Percentiles rank a stretch among this genome's conserved stretches.
phyloP scores from a whole-genome alignment of 2,113 vertebrate genomes.

The Thomomys bottae region DNA sequence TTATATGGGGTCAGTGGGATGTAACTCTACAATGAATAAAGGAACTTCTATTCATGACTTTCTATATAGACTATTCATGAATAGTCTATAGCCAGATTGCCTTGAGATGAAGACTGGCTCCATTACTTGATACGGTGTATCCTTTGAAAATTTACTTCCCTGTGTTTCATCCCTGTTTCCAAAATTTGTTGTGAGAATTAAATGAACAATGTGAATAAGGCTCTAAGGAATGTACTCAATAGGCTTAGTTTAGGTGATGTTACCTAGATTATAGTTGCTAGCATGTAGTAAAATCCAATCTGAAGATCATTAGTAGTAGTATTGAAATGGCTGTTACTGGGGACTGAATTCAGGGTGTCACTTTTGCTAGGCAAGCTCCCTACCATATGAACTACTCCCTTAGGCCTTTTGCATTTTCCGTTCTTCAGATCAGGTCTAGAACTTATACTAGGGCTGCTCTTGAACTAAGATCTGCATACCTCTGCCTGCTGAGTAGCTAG shows the following conservation, averaged over 20 bases:
- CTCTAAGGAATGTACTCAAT: neutral
- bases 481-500: too few species aligned
- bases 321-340: neutral
- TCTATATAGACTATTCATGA: conserved; percentile 37
- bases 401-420: too few species aligned
- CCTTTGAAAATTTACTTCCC: neutral
- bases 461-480: too few species aligned
- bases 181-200: neutral
- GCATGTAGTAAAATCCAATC: neutral
- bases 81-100: conserved; percentile 20
- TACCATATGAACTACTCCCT: too few species aligned
- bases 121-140: neutral
- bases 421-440: too few species aligned
- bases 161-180: neutral
- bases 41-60: neutral
- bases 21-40: neutral
- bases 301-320: conserved; percentile 1
- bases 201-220: neutral
- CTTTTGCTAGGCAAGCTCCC: too few species aligned
- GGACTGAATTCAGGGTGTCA: too few species aligned
- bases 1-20: neutral
- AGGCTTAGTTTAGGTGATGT: neutral
- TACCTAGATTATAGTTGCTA: neutral
- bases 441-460: too few species aligned
- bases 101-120: neutral